Conservation (phyloP, 2,888 invertebrate species). For the Blastobasis lacticolella region DNA sequence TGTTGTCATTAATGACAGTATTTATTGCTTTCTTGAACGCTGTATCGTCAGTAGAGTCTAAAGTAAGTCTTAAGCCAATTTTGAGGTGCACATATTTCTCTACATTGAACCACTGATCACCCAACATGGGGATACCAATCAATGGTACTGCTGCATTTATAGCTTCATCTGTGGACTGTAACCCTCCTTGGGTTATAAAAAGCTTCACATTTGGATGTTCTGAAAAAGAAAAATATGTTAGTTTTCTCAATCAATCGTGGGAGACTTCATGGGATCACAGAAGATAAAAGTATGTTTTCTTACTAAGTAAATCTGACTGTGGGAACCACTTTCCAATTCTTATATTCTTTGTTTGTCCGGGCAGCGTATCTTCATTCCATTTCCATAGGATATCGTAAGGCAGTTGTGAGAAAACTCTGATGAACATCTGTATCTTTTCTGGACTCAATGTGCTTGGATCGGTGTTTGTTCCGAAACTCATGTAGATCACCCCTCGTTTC, state of each 20-base stretch:
- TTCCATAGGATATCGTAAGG: constrained; percentile 58
- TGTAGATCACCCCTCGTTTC: constrained; percentile 48
- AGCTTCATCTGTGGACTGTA: constrained; percentile 37
- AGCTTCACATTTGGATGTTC: constrained; percentile 45
- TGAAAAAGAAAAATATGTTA: constrained; percentile 6
- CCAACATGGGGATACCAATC: constrained; percentile 50
- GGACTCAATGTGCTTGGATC: constrained; percentile 32
- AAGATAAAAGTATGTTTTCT: constrained; percentile 2
- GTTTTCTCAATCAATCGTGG: neutral
- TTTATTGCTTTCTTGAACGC: constrained; percentile 27
- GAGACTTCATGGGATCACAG: neutral
- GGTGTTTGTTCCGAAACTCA: constrained; percentile 57
- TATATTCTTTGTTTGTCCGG: constrained; percentile 37
- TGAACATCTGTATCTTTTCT: constrained; percentile 30
- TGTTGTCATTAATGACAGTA: constrained; percentile 26
- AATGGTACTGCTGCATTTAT: constrained; percentile 53
- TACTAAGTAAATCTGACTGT: constrained; percentile 40
- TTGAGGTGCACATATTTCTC: constrained; percentile 32
- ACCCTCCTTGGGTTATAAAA: constrained; percentile 50
- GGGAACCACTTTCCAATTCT: constrained; percentile 47
- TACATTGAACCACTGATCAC: constrained; percentile 54
- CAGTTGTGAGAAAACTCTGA: constrained; percentile 39
- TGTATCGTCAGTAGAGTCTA: constrained; percentile 28
- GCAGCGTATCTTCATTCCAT: constrained; percentile 32
- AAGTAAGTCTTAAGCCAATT: constrained; percentile 31